Evolutionary conservation across 2,888 invertebrate species (phyloP).

Genomic region (Drosophila anomelani): DNA sequence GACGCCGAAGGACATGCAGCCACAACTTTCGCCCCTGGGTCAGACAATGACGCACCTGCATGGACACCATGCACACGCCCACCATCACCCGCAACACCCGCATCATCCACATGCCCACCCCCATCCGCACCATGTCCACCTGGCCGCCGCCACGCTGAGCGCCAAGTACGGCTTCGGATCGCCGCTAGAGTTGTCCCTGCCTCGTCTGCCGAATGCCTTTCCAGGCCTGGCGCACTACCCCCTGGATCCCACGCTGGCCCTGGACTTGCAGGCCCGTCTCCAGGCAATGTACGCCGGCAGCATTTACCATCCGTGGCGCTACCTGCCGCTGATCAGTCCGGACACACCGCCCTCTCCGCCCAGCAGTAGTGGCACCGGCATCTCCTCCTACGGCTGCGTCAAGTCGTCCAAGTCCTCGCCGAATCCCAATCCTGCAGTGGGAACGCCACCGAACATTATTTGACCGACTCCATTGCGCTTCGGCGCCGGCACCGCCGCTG

Average conservation of each 20-base stretch:
- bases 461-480: slow-evolving; percentile 85
- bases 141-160: slow-evolving; percentile 68
- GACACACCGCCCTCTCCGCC: slow-evolving; percentile 84
- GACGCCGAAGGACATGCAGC: slow-evolving; percentile 57
- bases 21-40: slow-evolving; percentile 58
- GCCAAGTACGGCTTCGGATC: slow-evolving; percentile 84
- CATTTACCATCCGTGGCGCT: slow-evolving; percentile 84
- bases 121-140: slow-evolving; percentile 70
- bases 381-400: slow-evolving; percentile 83
- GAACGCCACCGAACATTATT: slow-evolving; percentile 83
- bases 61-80: slow-evolving; percentile 34
- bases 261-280: slow-evolving; percentile 84
- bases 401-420: slow-evolving; percentile 84
- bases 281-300: slow-evolving; percentile 85
- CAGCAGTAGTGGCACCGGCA: slow-evolving; percentile 82
- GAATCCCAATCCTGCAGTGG: slow-evolving; percentile 68
- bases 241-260: slow-evolving; percentile 83
- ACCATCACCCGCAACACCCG: slow-evolving; percentile 52
- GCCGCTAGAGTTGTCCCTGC: slow-evolving; percentile 83
- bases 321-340: slow-evolving; percentile 83
- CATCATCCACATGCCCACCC: slow-evolving; percentile 45
- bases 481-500: slow-evolving; percentile 84
- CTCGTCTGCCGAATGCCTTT: slow-evolving; percentile 78
- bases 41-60: slow-evolving; percentile 38
- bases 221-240: slow-evolving; percentile 82